Evolutionary conservation across 2,113 vertebrate species (phyloP), one percentile per base, ranked within the genome.

Genomic region (Mellivora capensis): DNA sequence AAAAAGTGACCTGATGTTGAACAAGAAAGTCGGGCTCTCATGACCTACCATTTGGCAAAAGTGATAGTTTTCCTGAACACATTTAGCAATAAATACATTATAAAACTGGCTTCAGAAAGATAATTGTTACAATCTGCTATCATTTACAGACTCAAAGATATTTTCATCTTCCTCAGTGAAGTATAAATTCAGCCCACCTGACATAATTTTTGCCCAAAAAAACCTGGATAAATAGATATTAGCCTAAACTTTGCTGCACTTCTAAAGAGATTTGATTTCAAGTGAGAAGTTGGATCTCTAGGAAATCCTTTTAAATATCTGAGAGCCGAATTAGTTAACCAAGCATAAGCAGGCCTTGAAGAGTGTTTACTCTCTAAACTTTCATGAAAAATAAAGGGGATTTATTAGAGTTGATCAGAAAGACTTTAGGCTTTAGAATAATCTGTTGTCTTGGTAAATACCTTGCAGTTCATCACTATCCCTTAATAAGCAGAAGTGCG

Each of bases 231-330:
- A 29, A 34, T 13, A 81, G 29, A 90, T 87, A 84, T 83, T 42
- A 89, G 93, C 23, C 80, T 84, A 37, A 91, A 97, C 37, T 82
- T 96, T 98, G 98, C 98, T 98, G 97, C 98, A 98, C 97, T 98
- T 98, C 97, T 98, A 98, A 97, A 95, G 82, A 96, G 71, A 92
- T 86, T 39, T 90, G 81, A 94, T 97, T 98, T 97, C 54, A 94
- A 47, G 39, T 15, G 34, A 97, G n/a, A 94, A 86, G n/a, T 87
- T 84, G 42, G 31, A 52, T 69, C 71, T 80, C 72, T 97, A 97
- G 92, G 95, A 95, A 91, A 97, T 93, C 85, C 95, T 94, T 93
- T 95, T 95, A 86, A 84, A 23, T 95, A 31, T 52, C 37, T 64
- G 77, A 42, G 15, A 87, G 81, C 52, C 80, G 93, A 84, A 83